Base-by-base conservation (phyloP, 2,888 invertebrate genomes). In the Cactoblastis cactorum region DNA sequence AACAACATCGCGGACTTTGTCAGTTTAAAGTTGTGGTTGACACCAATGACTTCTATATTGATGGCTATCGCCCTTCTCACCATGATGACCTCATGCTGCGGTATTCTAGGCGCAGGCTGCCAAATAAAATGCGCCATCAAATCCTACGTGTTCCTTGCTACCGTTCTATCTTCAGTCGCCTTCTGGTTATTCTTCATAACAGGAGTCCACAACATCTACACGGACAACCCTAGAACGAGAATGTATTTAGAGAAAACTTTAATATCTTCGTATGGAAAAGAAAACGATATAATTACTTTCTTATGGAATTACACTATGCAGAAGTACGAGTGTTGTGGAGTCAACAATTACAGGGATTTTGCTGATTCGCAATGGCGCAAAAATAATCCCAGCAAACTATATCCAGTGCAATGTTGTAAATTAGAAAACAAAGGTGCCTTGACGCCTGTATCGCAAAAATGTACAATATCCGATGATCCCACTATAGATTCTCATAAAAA, bases 11-110 rank as follows among this genome's bases (percentile, higher is more conserved):
- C 86, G 0, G 65, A 74, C 45, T 80, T 86, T 49, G 73, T 87
- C 12, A 85, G 77, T 43, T 55, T 88, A 11, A 81, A 73, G 14
- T 53, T 89, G 1, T 80, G 85, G 79, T 41, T 77, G 0, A 83
- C 80, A 0, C 84, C 87, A 0, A 53, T 89, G 48, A 80, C 82
- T 0, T 59, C 80, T 1, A 60, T 88, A 6, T 56, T 88, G 0
- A 76, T 83, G 28, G 77, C 80, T 0, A 50, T 86, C 33, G 65
- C 79, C 0, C 34, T 67, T 0, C 15, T 85, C 0, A 68, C 77
- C 0, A 80, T 84, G 71, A 46, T 83, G 41, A 84, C 86, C 0
- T 83, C 88, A 0, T 85, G 85, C 48, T 89, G 86, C 52, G 89
- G 89, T 0, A 69, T 88, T 0, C 56, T 87, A 1, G 85, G 86